Base-by-base conservation (phyloP, 2,888 invertebrate genomes). In the Archips xylosteana region DNA sequence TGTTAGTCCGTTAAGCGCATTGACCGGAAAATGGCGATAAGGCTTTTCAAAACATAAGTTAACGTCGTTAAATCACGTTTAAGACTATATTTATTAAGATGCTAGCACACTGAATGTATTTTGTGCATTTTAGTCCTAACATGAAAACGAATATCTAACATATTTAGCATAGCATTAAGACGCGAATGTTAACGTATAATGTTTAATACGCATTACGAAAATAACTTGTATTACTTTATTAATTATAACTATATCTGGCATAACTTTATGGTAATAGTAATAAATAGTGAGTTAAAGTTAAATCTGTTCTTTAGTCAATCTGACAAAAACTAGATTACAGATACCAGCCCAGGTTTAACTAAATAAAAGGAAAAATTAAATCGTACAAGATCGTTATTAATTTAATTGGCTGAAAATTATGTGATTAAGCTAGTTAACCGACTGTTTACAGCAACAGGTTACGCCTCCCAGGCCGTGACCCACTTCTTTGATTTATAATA, bases 11-110 rank as follows among this genome's bases (percentile, higher is more conserved):
- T 36, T 42, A 54, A 42, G 49, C 49, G 66, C 49, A 59, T 39
- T 49, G 68, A 64, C 73, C 73, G 73, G 73, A 73, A 73, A 73
- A 64, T 59, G 73, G 63, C 68, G 23, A 64, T 69, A 59, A 73
- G 68, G 49, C 57, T 68, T 72, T 73, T 60, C 68, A 64, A 59
- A 69, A 69, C 73, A 73, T 34, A 62, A 54, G 12, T 32, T 49
- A 54, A 45, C 64, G 15, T 3, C 57, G 32, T 57, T 57, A 32
- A 57, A 57, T 57, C 57, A 57, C 57, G 57, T 60, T 60, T 60
- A 13, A 60, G n/a, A 9, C 36, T 36, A 36, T 39, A 68, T 34
- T 13, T 61, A 36, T 12, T 49, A 49, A 61, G 57, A 12, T 12
- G 2, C 54, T 3, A 23, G 57, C 23, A 23, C 23, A 23, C 51